Base-by-base conservation (phyloP, 2,888 invertebrate species). In the Ophioninae sp. region DNA sequence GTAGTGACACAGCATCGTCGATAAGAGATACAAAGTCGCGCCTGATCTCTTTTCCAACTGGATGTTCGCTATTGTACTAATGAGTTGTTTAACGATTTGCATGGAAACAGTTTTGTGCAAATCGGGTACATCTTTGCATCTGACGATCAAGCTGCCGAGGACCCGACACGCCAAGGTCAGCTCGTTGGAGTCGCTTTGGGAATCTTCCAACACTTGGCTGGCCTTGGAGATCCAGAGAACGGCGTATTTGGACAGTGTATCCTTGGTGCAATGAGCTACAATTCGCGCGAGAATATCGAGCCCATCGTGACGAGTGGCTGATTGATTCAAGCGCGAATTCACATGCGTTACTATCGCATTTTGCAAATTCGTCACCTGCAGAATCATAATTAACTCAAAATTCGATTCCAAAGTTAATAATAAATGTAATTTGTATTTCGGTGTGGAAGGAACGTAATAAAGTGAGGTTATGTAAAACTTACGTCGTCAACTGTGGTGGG, bases 41-140 rank as follows among this genome's bases (percentile, higher is more conserved):
- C 87, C 87, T 77, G 85, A 87, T 41, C 77, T 86, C 51, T 69
- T 87, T 0, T 87, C 73, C 13, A 22, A 7, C 9, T 84, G 77
- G 10, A 89, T 81, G 74, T 88, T 88, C 3, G 73, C 76, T n/a
- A 91, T 81, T 3, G 87, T 56, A 67, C 84, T 81, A n/a, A 92
- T 44, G 1, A 92, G 73, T 17, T 90, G 91, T 72, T 93, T 93
- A 0, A 92, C 86, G 69, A 86, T 87, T 79, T 91, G 91, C 87
- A 88, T 89, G 0, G 92, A 91, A 56, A 92, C 80, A 61, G 89
- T 89, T 82, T 92, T 92, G 3, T 91, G 91, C 39, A 92, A 65
- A 65, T 93, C 92, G 0, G 90, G 85, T 37, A 92, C 85, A 17
- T 89, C 86, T 77, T 91, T 92, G 17, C 88, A 89, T 6, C 61